These are phyloP conservation scores for Eleginops maclovinus DNA, from an alignment of 2,113 vertebrate genomes.

Conservation along the genomic window DNA sequence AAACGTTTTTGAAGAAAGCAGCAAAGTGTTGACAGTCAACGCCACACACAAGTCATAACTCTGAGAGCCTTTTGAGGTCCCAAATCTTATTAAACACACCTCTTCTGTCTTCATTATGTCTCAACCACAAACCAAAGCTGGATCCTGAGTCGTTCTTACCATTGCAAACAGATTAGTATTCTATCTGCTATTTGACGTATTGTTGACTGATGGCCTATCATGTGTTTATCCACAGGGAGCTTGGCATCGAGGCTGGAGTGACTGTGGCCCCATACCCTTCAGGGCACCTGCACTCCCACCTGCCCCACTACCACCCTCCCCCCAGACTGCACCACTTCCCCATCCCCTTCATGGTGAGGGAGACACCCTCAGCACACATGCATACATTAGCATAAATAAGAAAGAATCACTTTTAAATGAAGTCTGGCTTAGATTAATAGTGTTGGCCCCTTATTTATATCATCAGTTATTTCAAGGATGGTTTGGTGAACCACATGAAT, in stretches of 20 bases:
- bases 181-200: neutral
- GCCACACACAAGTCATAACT: too few relatives aligned
- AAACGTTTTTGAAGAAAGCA: too few relatives aligned
- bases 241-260: constrained; percentile 97
- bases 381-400: constrained; percentile 74
- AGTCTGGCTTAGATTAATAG: constrained; percentile 70
- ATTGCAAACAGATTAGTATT: too few relatives aligned
- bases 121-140: too few relatives aligned
- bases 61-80: too few relatives aligned
- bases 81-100: too few relatives aligned
- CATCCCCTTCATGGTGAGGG: constrained; percentile 95
- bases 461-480: constrained; percentile 75
- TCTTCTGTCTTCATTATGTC: too few relatives aligned
- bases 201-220: neutral
- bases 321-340: constrained; percentile 97
- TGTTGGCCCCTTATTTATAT: constrained; percentile 62
- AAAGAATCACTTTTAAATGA: constrained; percentile 56
- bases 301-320: constrained; percentile 96
- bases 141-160: too few relatives aligned
- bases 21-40: too few relatives aligned
- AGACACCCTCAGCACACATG: constrained; percentile 48
- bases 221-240: constrained; percentile 87
- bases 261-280: constrained; percentile 94
- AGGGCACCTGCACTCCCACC: constrained; percentile 94
- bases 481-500: constrained; percentile 76